Conservation (phyloP, 2,888 invertebrate species). For the Tiphia femorata region DNA sequence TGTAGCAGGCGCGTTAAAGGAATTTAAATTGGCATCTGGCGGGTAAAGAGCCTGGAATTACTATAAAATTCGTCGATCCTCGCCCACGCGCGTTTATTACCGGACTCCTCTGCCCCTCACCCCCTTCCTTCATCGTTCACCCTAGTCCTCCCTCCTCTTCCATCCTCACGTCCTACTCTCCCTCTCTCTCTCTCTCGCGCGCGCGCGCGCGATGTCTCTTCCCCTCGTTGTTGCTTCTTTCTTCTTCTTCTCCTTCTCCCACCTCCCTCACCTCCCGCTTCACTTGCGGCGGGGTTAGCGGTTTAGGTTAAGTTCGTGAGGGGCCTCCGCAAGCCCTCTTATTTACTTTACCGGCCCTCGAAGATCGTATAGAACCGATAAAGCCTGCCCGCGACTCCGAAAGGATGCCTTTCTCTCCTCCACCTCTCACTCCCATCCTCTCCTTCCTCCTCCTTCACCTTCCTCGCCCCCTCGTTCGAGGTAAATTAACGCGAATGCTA, state of each 20-base stretch:
- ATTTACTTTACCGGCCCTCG: slow-evolving; percentile 54
- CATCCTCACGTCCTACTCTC: neutral
- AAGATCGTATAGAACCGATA: slow-evolving; percentile 54
- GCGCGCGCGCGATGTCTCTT: slow-evolving; percentile 1
- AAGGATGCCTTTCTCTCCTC: slow-evolving; percentile 25
- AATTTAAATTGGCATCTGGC: slow-evolving; percentile 58
- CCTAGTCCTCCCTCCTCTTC: slow-evolving; percentile 19
- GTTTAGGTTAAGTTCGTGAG: slow-evolving; percentile 57
- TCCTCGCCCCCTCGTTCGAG: neutral
- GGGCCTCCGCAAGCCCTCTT: slow-evolving; percentile 54
- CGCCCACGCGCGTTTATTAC: slow-evolving; percentile 60
- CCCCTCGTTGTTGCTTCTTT: slow-evolving; percentile 2
- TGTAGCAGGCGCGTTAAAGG: slow-evolving; percentile 48
- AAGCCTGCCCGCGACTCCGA: slow-evolving; percentile 39
- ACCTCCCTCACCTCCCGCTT: neutral
- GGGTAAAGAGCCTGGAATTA: slow-evolving; percentile 53
- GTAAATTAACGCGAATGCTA: slow-evolving; percentile 48
- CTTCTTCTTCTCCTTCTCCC: slow-evolving; percentile 2
- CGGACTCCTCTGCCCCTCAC: slow-evolving; percentile 31
- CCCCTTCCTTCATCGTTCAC: neutral
- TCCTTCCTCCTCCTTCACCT: neutral
- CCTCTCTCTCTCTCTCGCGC: neutral
- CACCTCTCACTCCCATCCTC: slow-evolving; percentile 1
- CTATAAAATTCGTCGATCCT: slow-evolving; percentile 58
- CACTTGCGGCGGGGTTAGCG: slow-evolving; percentile 43